Evolutionary conservation across 1,140 invertebrate genomes (phyloP).

Genomic region (Stegodyphus dumicola): DNA sequence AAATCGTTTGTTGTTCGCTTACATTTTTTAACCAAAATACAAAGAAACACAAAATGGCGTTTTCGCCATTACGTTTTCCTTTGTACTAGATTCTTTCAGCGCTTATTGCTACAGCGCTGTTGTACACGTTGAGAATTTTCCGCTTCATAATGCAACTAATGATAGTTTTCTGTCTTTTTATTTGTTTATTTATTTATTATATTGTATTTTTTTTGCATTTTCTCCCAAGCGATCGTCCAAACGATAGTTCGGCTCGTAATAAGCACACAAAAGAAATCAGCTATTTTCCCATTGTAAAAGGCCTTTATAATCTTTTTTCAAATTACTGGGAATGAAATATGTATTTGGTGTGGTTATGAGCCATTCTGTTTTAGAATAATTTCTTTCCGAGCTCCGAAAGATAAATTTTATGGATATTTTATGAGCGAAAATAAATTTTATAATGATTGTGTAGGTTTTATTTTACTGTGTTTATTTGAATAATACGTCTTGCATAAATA

Average conservation of each 20-base stretch:
- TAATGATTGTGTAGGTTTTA: too few relatives aligned
- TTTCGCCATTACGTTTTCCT: conserved; percentile 24
- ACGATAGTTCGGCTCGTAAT: neutral
- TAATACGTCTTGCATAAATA: too few relatives aligned
- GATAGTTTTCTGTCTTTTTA: conserved; percentile 19
- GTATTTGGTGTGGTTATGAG: neutral
- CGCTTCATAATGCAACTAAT: conserved; percentile 15
- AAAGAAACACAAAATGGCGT: conserved; percentile 37
- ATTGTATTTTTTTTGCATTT: neutral
- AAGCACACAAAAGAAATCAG: neutral
- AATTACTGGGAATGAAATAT: conserved; percentile 1
- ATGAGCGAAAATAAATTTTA: neutral
- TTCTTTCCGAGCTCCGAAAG: neutral
- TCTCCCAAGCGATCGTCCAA: neutral
- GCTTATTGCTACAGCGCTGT: neutral
- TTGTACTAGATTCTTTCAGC: conserved; percentile 25
- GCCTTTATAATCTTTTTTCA: neutral
- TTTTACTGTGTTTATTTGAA: too few relatives aligned
- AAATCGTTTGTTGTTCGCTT: conserved; percentile 40
- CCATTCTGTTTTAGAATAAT: neutral
- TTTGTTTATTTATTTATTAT: neutral
- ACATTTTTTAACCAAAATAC: conserved; percentile 1
- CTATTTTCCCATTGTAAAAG: neutral
- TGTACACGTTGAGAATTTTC: neutral
- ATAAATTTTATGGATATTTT: neutral